These are phyloP conservation scores for Prolemur simus DNA, from an alignment of 2,113 vertebrate species.

Conservation along the genomic window DNA sequence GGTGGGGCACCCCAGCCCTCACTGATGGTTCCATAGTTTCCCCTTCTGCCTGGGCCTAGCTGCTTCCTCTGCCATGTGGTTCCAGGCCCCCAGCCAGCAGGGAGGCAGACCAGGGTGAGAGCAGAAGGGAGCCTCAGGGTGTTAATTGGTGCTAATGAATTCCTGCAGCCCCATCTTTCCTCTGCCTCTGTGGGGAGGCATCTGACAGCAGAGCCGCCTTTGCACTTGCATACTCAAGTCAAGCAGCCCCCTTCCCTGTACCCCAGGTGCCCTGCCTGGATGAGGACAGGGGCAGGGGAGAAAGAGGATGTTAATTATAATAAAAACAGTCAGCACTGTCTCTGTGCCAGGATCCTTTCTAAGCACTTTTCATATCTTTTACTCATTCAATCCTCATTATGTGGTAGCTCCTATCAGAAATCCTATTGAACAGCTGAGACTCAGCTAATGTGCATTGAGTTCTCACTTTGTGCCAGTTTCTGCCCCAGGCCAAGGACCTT, in stretches of 20 bases:
- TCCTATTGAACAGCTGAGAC: background rate
- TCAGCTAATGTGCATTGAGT: background rate
- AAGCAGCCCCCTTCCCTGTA: background rate
- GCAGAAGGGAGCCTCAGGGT: constrained; percentile 18
- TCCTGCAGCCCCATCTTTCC: background rate
- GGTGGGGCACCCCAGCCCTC: background rate
- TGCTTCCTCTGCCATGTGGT: background rate
- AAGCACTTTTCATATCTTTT: background rate
- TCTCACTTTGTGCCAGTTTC: background rate
- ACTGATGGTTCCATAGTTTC: background rate
- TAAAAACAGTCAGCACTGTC: background rate
- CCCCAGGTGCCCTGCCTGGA: background rate
- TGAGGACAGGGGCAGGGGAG: background rate
- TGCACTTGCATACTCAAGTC: background rate
- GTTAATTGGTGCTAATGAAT: constrained; percentile 61
- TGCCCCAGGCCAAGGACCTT: background rate
- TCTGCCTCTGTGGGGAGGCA: background rate
- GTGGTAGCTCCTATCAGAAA: background rate
- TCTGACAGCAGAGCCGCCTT: background rate
- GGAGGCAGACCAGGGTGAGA: background rate
- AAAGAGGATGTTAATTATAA: background rate
- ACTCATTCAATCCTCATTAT: background rate
- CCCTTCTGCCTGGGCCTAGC: background rate
- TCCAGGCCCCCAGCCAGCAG: background rate
- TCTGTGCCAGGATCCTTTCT: background rate